A percentile compares a stretch with the other conserved stretches of the same genome.
Evolutionary conservation across 2,888 invertebrate genomes (phyloP).

Genomic region (Dinocampus coccinellae): DNA sequence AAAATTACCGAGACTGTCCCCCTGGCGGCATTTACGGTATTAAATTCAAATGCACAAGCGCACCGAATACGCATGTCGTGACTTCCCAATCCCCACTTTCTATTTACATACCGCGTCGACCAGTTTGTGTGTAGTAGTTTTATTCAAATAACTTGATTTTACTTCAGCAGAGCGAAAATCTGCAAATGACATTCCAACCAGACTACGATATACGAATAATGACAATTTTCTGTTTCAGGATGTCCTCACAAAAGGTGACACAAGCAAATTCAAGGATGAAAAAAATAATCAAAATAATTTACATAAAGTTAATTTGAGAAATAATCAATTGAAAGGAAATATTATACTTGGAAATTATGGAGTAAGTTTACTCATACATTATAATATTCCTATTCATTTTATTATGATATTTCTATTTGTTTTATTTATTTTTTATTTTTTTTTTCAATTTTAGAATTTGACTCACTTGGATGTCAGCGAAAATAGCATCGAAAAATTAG

Average conservation of each 20-base stretch:
- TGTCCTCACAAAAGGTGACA: constrained; percentile 54
- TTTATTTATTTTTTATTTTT: constrained; percentile 28
- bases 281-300: constrained; percentile 65
- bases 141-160: background rate
- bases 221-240: constrained; percentile 39
- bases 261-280: constrained; percentile 58
- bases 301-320: constrained; percentile 81
- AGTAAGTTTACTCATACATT: constrained; percentile 71
- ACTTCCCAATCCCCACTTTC: no score
- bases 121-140: background rate
- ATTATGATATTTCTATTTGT: constrained; percentile 5
- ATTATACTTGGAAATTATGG: constrained; percentile 89
- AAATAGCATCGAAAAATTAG: constrained; percentile 86
- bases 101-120: no score
- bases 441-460: constrained; percentile 75
- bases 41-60: background rate
- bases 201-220: background rate
- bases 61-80: no score
- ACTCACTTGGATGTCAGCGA: constrained; percentile 87
- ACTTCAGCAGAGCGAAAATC: background rate
- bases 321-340: constrained; percentile 85
- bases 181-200: background rate
- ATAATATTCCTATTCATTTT: background rate
- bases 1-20: background rate
- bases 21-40: background rate